Conservation (phyloP, 2,888 invertebrate genomes). For the Hyposoter dolosus region DNA sequence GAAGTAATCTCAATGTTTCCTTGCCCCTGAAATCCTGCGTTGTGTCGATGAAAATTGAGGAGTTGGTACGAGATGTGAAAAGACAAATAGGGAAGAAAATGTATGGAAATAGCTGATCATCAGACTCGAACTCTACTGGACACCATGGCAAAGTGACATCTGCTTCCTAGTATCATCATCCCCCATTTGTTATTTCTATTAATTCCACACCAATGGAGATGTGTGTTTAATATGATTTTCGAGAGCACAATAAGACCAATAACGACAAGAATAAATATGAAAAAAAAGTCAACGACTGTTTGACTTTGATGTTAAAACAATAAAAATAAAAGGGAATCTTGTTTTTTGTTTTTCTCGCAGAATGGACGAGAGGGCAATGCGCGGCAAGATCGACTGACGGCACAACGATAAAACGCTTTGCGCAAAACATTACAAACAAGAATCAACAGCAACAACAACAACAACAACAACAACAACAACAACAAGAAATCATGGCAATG, state of each 20-base stretch:
- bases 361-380: slow-evolving; percentile 84
- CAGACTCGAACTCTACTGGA: slow-evolving; percentile 17
- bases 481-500: slow-evolving; percentile 69
- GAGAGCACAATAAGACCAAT: background rate
- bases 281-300: background rate
- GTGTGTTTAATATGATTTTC: background rate
- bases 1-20: background rate
- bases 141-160: slow-evolving; percentile 37
- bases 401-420: slow-evolving; percentile 79
- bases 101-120: background rate
- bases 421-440: slow-evolving; percentile 43
- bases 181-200: background rate
- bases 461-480: background rate
- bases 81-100: background rate
- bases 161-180: slow-evolving; percentile 31
- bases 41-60: background rate
- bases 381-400: slow-evolving; percentile 83
- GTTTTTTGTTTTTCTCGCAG: slow-evolving; percentile 71
- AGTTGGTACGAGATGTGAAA: background rate
- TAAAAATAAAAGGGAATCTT: background rate
- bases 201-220: background rate
- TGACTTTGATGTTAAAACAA: no score
- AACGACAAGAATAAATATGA: background rate
- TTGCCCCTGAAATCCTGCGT: background rate
- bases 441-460: background rate